Evolutionary conservation across 2,888 invertebrate genomes (phyloP).

Genomic region (Melanargia galathea): DNA sequence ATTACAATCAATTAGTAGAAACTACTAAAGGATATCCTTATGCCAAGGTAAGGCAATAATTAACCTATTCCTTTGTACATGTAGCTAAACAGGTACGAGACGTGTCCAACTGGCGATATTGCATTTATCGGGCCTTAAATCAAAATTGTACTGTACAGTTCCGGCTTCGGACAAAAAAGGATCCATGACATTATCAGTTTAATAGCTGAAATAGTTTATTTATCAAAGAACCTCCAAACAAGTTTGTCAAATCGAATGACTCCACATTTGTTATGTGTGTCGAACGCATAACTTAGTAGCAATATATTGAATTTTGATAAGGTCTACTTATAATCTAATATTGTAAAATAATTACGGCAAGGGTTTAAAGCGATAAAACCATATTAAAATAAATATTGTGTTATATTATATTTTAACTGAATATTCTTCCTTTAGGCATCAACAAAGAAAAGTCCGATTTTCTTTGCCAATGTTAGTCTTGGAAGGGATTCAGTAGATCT

Average conservation of each 20-base stretch:
- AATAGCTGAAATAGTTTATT: constrained; percentile 24
- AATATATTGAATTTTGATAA: constrained; percentile 6
- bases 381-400: too few species aligned
- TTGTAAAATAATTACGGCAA: neutral
- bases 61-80: constrained; percentile 30
- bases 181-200: constrained; percentile 30
- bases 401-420: too few species aligned
- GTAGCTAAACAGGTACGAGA: constrained; percentile 24
- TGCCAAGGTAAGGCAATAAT: constrained; percentile 35
- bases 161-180: constrained; percentile 33
- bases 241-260: constrained; percentile 21
- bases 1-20: constrained; percentile 37
- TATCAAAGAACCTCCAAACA: constrained; percentile 19
- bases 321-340: neutral
- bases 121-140: constrained; percentile 29
- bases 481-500: too few species aligned
- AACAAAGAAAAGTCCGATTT: too few species aligned
- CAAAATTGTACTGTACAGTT: constrained; percentile 32
- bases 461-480: neutral
- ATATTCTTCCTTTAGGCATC: too few species aligned
- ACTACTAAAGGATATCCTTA: constrained; percentile 40
- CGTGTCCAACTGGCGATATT: constrained; percentile 27
- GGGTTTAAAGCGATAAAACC: too few species aligned
- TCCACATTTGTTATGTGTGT: neutral
- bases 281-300: neutral